phyloP scores from a whole-genome alignment of 2,888 invertebrate species.

The Eupithecia vulgata region DNA sequence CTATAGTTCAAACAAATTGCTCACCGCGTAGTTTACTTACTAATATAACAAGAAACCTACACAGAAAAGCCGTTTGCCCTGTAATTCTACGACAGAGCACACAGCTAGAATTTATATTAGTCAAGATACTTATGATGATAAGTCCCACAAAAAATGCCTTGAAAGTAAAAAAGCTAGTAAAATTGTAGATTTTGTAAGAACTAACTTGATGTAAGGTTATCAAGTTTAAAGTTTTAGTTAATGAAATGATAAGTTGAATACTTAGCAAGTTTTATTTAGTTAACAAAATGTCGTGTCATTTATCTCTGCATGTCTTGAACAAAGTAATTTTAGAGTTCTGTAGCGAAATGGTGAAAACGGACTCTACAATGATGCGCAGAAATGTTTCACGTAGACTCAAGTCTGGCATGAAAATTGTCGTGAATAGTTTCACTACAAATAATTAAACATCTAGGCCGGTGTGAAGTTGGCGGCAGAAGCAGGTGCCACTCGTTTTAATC shows the following conservation, averaged over 20 bases:
- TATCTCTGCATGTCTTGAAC: neutral
- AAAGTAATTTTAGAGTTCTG: neutral
- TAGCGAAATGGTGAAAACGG: neutral
- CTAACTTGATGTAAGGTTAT: constrained; percentile 37
- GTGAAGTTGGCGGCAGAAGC: neutral
- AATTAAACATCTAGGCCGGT: neutral
- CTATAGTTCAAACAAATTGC: neutral
- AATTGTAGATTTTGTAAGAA: constrained; percentile 38
- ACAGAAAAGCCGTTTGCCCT: neutral
- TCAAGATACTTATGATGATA: neutral
- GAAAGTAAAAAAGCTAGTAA: constrained; percentile 18
- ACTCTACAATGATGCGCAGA: neutral
- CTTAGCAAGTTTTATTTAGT: neutral
- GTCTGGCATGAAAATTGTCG: neutral
- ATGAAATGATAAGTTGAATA: neutral
- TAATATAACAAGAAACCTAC: neutral
- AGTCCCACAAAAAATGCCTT: neutral
- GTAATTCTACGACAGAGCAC: neutral
- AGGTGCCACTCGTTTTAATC: neutral
- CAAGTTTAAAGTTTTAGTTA: neutral
- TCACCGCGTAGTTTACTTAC: neutral
- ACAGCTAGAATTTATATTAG: neutral
- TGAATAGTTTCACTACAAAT: neutral
- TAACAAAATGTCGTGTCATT: neutral
- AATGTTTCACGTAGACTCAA: neutral